phyloP scores from a whole-genome alignment of 2,113 vertebrate genomes.

The Mormyrus iriodes region DNA sequence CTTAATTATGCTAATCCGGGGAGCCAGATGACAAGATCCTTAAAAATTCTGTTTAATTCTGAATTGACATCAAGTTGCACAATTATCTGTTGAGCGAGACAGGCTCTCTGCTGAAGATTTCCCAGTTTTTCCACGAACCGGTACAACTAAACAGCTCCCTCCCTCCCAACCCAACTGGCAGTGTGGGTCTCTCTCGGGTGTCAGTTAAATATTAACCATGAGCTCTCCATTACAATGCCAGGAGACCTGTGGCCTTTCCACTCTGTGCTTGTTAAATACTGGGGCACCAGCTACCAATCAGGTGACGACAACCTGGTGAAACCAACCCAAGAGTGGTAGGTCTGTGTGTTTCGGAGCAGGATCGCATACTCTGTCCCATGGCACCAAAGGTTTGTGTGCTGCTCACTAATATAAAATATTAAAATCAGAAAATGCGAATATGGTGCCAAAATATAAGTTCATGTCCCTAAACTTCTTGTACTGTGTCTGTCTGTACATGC shows the following conservation, averaged over 20 bases:
- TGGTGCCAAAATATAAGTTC: background rate
- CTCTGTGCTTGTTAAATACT: constrained; percentile 17
- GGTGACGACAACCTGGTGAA: background rate
- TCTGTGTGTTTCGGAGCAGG: background rate
- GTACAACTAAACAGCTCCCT: background rate
- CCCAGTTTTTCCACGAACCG: background rate
- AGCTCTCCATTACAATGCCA: background rate
- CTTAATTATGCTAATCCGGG: constrained; percentile 57
- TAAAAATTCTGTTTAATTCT: constrained; percentile 22
- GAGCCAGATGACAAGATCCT: constrained; percentile 42
- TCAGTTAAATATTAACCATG: constrained; percentile 18
- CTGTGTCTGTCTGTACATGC: background rate
- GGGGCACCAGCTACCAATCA: background rate
- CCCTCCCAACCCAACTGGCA: background rate
- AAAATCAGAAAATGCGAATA: background rate
- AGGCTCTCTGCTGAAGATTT: constrained; percentile 3
- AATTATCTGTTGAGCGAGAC: constrained; percentile 17
- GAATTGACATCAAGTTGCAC: background rate
- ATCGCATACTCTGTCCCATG: background rate
- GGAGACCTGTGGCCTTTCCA: constrained; percentile 12
- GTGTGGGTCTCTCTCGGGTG: background rate
- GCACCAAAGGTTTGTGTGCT: background rate
- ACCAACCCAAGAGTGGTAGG: background rate
- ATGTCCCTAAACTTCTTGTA: background rate
- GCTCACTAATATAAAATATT: background rate